Evolutionary conservation across 2,888 invertebrate species (phyloP), one percentile per base, ranked within the genome.

Genomic region (Drosophila pseudotakahashii): DNA sequence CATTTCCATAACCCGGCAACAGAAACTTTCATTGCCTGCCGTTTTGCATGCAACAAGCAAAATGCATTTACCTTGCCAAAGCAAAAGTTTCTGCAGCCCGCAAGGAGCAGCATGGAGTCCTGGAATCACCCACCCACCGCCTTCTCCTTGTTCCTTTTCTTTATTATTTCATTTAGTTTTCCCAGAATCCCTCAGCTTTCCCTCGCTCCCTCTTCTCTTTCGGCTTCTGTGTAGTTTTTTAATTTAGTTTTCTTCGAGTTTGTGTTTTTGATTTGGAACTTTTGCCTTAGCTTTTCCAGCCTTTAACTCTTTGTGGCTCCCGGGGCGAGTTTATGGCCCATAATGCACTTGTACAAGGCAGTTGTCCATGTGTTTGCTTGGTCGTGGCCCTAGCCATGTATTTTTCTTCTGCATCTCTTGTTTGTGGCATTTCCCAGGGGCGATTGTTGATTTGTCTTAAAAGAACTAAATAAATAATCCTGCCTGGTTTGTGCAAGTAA

Each of bases 151-250:
- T 78, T 41, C 23, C 45, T 74, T 86, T 83, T 78, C 81, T 83
- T 73, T 78, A 82, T 86, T 86, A 86, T 86, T 82, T 83, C 73
- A 86, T 80, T 86, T 86, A 78, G 84, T 83, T 83, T 76, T 76
- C 75, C 78, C 60, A 63, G 41, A 13, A 34, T 36, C 30, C 13
- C 44, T 30, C 34, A 9, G 2, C 51, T 14, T 30, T 11, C 30
- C 23, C 34, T 11, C 30, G 23, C 34, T 11, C 26, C 41, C 19
- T 16, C 30, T 44, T 14, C 37, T 13, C 19, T 13, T 34, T 34
- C 34, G 39, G 45, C 70, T 58, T 47, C 66, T 73, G 63, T 75
- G 63, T 58, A 70, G 60, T 70, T 70, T 63, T 75, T 75, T 75
- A 61, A 63, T 69, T 69, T 61, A 57, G 67, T 71, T 61, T 72